These are phyloP conservation scores for Patella pellucida DNA, from an alignment of 2,888 invertebrate species.

Conservation along the genomic window DNA sequence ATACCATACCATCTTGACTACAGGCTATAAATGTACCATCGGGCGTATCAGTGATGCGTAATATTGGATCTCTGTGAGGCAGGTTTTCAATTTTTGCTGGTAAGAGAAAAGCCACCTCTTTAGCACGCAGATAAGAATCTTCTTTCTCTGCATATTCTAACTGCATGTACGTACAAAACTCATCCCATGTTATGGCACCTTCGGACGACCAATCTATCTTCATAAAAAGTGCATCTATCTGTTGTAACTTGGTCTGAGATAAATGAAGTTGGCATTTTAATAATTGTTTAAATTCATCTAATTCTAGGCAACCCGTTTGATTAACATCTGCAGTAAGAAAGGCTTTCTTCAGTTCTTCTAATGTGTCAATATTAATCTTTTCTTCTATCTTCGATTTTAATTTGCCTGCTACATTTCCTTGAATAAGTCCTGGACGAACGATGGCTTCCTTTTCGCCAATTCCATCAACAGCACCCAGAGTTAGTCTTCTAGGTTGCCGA, in stretches of 20 bases:
- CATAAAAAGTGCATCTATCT: slow-evolving; percentile 70
- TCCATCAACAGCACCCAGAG: slow-evolving; percentile 63
- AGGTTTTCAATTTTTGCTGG: slow-evolving; percentile 68
- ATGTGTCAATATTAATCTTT: slow-evolving; percentile 68
- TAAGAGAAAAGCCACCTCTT: slow-evolving; percentile 67
- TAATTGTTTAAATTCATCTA: slow-evolving; percentile 67
- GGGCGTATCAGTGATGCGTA: slow-evolving; percentile 64
- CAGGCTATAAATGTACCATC: slow-evolving; percentile 70
- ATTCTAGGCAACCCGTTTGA: slow-evolving; percentile 63
- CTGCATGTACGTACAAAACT: slow-evolving; percentile 72
- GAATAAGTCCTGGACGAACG: slow-evolving; percentile 43
- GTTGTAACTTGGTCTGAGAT: slow-evolving; percentile 61
- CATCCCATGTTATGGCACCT: slow-evolving; percentile 70
- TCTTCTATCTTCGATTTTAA: slow-evolving; percentile 69
- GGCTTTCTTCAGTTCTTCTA: slow-evolving; percentile 66
- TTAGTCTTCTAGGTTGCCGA: slow-evolving; percentile 57
- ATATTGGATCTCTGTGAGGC: slow-evolving; percentile 68
- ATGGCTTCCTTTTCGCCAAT: slow-evolving; percentile 53
- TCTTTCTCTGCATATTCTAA: slow-evolving; percentile 71
- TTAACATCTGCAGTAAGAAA: slow-evolving; percentile 67
- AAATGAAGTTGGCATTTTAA: slow-evolving; percentile 63
- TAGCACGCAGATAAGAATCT: slow-evolving; percentile 66
- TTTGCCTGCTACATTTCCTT: slow-evolving; percentile 43
- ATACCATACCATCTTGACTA: slow-evolving; percentile 69
- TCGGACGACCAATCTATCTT: slow-evolving; percentile 71